phyloP scores from a whole-genome alignment of 1,140 invertebrate genomes.

The Bombus sibiricus region DNA sequence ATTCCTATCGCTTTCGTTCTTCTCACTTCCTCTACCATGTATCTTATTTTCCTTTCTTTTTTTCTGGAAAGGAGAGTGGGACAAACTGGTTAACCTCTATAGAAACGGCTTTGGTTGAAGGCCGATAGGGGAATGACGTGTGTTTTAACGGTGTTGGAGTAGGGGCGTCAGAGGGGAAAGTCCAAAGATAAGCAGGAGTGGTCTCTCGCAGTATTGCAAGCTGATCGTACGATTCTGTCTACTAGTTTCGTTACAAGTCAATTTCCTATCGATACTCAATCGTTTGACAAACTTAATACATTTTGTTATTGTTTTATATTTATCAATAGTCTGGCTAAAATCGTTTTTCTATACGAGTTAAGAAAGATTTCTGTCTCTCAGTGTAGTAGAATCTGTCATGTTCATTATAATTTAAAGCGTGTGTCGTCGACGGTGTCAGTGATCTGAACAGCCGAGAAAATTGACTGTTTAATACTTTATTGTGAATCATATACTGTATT shows the following conservation, averaged over 20 bases:
- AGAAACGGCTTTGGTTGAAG: constrained; percentile 59
- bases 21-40: background rate
- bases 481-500: background rate
- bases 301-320: constrained; percentile 23
- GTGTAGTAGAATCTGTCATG: background rate
- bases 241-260: constrained; percentile 45
- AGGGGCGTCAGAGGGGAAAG: constrained; percentile 75
- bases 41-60: constrained; percentile 56
- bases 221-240: constrained; percentile 62
- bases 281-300: background rate
- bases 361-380: background rate
- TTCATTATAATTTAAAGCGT: background rate
- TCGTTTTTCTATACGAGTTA: background rate
- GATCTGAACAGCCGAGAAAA: background rate
- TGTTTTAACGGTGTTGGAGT: constrained; percentile 49
- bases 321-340: background rate
- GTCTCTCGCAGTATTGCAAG: constrained; percentile 60
- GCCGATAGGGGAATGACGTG: constrained; percentile 59
- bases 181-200: constrained; percentile 81
- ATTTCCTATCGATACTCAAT: constrained; percentile 10
- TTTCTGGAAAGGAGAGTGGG: constrained; percentile 79
- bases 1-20: constrained; percentile 50
- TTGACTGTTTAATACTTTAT: background rate
- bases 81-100: constrained; percentile 82
- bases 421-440: constrained; percentile 20